These are phyloP conservation scores for Poecilus cupreus DNA, from an alignment of 2,888 invertebrate genomes.

Conservation along the genomic window DNA sequence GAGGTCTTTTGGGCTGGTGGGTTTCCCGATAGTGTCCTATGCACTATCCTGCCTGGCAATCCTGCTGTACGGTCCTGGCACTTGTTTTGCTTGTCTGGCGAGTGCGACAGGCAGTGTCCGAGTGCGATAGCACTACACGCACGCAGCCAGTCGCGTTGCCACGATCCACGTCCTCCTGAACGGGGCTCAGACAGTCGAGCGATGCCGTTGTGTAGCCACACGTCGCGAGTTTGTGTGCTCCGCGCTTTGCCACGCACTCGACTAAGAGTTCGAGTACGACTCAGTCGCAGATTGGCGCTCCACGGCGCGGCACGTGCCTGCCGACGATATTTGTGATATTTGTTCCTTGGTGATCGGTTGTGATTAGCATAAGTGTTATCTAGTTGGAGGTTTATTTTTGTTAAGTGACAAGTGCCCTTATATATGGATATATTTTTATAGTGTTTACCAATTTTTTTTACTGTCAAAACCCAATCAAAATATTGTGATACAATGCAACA, in stretches of 20 bases:
- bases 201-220: conserved; percentile 14
- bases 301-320: not conserved
- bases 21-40: too few relatives aligned
- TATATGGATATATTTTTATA: not conserved
- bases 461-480: not conserved
- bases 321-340: not conserved
- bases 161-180: not conserved
- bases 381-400: not conserved
- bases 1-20: too few relatives aligned
- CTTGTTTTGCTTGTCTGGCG: not conserved
- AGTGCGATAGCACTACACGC: not conserved
- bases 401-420: not conserved
- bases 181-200: conserved; percentile 8
- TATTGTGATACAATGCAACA: not conserved
- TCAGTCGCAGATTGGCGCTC: not conserved
- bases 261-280: not conserved
- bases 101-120: not conserved
- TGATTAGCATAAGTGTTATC: conserved; percentile 28
- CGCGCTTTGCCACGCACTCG: not conserved
- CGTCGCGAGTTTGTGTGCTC: not conserved
- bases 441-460: not conserved
- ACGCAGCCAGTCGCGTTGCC: conserved; percentile 18
- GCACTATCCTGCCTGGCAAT: not conserved
- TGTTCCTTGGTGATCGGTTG: conserved; percentile 25
- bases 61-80: not conserved